Base-by-base conservation (phyloP, 2,113 vertebrate genomes). In the Myotis lucifugus region DNA sequence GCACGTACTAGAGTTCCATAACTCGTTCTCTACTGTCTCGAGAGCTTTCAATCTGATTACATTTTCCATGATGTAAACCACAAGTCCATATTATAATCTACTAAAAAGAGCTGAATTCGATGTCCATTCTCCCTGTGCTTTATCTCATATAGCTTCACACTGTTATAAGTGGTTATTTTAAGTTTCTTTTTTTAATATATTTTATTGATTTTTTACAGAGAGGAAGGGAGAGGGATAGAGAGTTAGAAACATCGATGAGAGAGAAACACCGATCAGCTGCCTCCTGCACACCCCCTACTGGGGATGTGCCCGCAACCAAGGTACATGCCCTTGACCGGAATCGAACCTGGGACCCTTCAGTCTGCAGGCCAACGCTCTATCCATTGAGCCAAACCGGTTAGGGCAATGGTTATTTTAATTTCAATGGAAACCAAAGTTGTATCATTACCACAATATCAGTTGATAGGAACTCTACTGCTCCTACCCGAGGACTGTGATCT, bases 1-100 rank as follows among this genome's bases (percentile, higher is more conserved):
- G 96, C 61, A 78, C 21, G 69, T 0, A 2, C 32, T 95, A n/a
- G n/a, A 91, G 46, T 88, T 97, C 95, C 85, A 90, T 95, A 98
- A 96, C 88, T 85, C 91, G 37, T 84, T 96, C 97, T 96, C 61
- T 93, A 88, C 74, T 95, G 67, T 34, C 91, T 97, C 32, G 1
- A 81, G 88, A 96, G 81, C 86, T 94, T 97, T 97, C 89, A 19
- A 84, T 70, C 76, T 48, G 77, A 77, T 95, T 97, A 77, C 32
- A 81, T 81, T 76, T 21, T 85, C 86, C 69, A 95, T 92, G 84
- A 61, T 93, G 17, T 81, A 81, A 92, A 73, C 46, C 72, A 48
- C 67, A 74, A 34, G 29, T 50, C 19, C 85, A 64, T 42, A 19
- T 52, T 96, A 6, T 17, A 93, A 86, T 32, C 61, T 10, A 79